Percentiles rank a stretch among this genome's conserved stretches.
Evolutionary conservation across 2,113 vertebrate species (phyloP).

Genomic region (Aramus guarauna): DNA sequence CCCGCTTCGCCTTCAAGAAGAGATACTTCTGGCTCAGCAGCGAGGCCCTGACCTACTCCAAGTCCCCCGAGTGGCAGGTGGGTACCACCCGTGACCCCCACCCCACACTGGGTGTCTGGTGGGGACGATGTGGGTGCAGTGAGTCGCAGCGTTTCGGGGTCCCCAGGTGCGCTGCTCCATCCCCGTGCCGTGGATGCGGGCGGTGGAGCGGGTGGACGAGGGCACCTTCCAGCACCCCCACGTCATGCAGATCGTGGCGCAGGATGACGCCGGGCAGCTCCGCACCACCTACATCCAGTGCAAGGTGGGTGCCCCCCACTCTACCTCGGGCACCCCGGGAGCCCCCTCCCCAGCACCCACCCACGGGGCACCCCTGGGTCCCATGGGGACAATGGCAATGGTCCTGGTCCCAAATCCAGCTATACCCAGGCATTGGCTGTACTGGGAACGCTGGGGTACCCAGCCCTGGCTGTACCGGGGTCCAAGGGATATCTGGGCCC

Average conservation of each 20-base stretch:
- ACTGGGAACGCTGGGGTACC: neutral
- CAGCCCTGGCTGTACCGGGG: neutral
- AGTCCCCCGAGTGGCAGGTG: constrained; percentile 84
- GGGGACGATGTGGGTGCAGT: too few relatives aligned
- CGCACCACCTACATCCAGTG: constrained; percentile 90
- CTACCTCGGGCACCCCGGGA: accelerated
- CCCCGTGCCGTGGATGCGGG: constrained; percentile 78
- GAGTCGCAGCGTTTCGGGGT: accelerated
- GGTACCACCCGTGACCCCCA: neutral
- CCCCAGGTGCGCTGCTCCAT: constrained; percentile 77
- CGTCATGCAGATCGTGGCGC: constrained; percentile 88
- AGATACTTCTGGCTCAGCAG: constrained; percentile 89
- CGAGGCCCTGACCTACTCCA: constrained; percentile 82
- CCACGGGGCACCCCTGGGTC: neutral
- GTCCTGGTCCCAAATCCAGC: neutral
- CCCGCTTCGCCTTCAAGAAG: constrained; percentile 88
- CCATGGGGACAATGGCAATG: neutral
- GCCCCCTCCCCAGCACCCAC: accelerated
- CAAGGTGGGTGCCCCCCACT: constrained; percentile 73
- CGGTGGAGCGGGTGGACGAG: constrained; percentile 88
- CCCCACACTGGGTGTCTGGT: accelerated
- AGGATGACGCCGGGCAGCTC: constrained; percentile 71
- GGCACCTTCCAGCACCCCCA: constrained; percentile 90
- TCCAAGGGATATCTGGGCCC: too few relatives aligned
- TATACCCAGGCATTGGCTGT: accelerated